phyloP scores from a whole-genome alignment of 2,888 invertebrate genomes.

The Scaptomyza flava region DNA sequence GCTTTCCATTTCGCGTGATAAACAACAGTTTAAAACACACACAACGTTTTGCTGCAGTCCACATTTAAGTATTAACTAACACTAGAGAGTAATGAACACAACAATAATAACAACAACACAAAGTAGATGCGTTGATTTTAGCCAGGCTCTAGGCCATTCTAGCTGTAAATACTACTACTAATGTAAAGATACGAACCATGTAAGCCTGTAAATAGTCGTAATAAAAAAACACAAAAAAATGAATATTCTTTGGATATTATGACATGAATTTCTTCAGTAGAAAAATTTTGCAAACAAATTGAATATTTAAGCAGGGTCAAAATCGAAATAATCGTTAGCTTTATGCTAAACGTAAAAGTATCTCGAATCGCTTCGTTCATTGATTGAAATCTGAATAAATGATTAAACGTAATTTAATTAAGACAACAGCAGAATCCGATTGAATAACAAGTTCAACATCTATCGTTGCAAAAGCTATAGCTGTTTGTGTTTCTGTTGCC shows the following conservation, averaged over 20 bases:
- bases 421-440: constrained; percentile 54
- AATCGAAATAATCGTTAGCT: constrained; percentile 37
- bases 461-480: constrained; percentile 17
- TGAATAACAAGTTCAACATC: constrained; percentile 60
- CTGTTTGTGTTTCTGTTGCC: constrained; percentile 12
- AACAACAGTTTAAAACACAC: constrained; percentile 60
- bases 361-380: constrained; percentile 54
- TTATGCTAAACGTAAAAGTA: constrained; percentile 69
- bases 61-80: constrained; percentile 71
- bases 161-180: constrained; percentile 61
- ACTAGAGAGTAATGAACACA: constrained; percentile 36
- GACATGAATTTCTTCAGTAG: not conserved
- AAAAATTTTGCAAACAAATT: constrained; percentile 49
- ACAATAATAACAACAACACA: constrained; percentile 15
- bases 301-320: constrained; percentile 41
- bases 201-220: constrained; percentile 73
- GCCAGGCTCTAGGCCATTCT: constrained; percentile 57
- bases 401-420: constrained; percentile 76
- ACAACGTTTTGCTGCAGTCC: constrained; percentile 68
- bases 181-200: constrained; percentile 39
- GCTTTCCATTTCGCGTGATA: constrained; percentile 83
- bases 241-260: not conserved
- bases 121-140: constrained; percentile 38
- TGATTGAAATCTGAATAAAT: constrained; percentile 76
- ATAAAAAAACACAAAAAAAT: constrained; percentile 49